phyloP scores from a whole-genome alignment of 2,888 invertebrate genomes.

The Volucella inflata region DNA sequence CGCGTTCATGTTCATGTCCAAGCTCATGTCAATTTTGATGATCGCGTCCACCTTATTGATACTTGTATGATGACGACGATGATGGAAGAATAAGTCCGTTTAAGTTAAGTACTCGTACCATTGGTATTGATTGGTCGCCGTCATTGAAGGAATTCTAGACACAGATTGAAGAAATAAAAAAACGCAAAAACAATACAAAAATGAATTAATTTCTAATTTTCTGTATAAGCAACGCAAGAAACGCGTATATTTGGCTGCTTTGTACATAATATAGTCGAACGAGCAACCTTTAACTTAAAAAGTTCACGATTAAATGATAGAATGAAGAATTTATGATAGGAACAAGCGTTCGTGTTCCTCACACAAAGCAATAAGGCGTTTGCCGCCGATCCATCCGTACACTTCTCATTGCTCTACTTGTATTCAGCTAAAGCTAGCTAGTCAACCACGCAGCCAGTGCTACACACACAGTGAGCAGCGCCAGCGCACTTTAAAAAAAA shows the following conservation, averaged over 20 bases:
- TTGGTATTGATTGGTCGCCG: constrained; percentile 42
- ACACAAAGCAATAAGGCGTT: constrained; percentile 41
- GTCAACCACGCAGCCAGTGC: constrained; percentile 30
- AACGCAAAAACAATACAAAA: constrained; percentile 34
- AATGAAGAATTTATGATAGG: constrained; percentile 74
- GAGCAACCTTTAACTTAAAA: constrained; percentile 73
- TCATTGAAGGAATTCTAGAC: constrained; percentile 50
- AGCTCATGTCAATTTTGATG: constrained; percentile 15
- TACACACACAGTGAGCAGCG: constrained; percentile 64
- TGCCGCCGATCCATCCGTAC: constrained; percentile 31
- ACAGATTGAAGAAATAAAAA: constrained; percentile 7
- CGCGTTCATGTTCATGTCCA: constrained; percentile 2
- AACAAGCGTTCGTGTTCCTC: constrained; percentile 49
- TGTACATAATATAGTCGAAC: constrained; percentile 34
- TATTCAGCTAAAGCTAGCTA: constrained; percentile 32
- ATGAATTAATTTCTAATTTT: constrained; percentile 42
- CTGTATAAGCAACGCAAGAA: constrained; percentile 16
- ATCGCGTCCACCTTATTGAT: constrained; percentile 2
- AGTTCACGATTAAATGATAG: constrained; percentile 75
- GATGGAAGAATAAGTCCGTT: constrained; percentile 38
- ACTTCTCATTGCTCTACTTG: constrained; percentile 54
- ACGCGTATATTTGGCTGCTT: constrained; percentile 17
- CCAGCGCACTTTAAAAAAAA: constrained; percentile 61
- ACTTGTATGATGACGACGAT: background rate
- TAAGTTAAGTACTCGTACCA: constrained; percentile 12